phyloP scores from a whole-genome alignment of 2,113 vertebrate species.

The Dasyprocta punctata region DNA sequence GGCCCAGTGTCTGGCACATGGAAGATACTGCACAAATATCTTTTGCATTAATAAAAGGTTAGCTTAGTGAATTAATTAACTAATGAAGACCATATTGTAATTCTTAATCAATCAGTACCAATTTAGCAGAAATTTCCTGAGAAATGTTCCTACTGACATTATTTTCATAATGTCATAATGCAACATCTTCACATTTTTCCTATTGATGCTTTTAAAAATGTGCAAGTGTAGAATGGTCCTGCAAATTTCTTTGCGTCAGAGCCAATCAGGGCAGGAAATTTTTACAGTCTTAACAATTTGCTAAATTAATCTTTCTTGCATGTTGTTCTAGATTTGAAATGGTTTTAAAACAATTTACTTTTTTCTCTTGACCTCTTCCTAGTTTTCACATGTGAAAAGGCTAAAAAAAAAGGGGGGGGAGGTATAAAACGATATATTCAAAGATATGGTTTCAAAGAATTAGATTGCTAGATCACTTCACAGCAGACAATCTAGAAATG shows the following conservation, averaged over 20 bases:
- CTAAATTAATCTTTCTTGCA: background rate
- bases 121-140: slow-evolving; percentile 8
- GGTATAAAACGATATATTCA: background rate
- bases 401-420: background rate
- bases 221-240: background rate
- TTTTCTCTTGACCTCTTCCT: background rate
- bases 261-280: background rate
- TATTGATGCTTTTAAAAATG: background rate
- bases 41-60: slow-evolving; percentile 1
- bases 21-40: background rate
- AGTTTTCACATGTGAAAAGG: slow-evolving; percentile 50
- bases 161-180: background rate
- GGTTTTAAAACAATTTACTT: background rate
- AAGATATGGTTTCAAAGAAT: slow-evolving; percentile 46
- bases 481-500: slow-evolving; percentile 48
- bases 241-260: background rate
- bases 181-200: background rate
- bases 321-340: background rate
- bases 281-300: background rate
- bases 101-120: background rate
- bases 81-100: background rate
- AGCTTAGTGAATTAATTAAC: background rate
- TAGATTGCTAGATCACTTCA: background rate
- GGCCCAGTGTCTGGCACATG: background rate
- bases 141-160: background rate